Percentiles rank a stretch among this genome's conserved stretches.
These are phyloP conservation scores for Drosophila nebulosa DNA, from an alignment of 1,140 invertebrate genomes.

Conservation along the genomic window DNA sequence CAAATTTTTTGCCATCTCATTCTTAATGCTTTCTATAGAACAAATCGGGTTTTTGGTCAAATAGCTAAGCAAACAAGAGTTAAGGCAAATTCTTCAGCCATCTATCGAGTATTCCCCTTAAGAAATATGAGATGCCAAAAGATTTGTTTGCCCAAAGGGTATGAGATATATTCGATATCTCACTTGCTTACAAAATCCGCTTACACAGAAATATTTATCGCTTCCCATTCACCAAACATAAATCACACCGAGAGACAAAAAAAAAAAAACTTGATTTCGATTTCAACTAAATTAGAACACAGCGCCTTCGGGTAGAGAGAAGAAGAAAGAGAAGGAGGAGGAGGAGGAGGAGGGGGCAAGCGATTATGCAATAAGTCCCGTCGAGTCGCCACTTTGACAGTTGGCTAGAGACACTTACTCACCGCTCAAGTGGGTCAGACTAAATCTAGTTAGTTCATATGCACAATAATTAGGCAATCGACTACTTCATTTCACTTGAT, in stretches of 20 bases:
- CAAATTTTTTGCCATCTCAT: conserved; percentile 8
- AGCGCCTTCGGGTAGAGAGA: neutral
- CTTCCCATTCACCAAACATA: neutral
- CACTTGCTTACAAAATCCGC: neutral
- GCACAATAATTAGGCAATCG: no score
- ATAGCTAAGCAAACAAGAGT: no score
- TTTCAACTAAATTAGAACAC: neutral
- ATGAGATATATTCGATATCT: no score
- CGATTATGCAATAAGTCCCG: neutral
- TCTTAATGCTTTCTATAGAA: neutral
- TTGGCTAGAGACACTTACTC: neutral
- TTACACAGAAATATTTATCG: neutral
- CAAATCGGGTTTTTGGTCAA: neutral
- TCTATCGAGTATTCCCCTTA: no score
- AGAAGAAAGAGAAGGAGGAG: no score
- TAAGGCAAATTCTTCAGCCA: no score
- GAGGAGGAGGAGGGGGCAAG: neutral
- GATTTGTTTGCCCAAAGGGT: no score
- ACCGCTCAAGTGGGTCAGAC: neutral
- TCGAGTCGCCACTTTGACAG: neutral
- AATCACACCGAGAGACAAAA: neutral
- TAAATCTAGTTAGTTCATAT: neutral
- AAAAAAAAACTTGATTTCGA: neutral
- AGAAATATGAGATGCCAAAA: no score
- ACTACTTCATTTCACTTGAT: neutral